These are phyloP conservation scores for Standfussiana lucernea DNA, from an alignment of 2,888 invertebrate genomes.

Conservation along the genomic window DNA sequence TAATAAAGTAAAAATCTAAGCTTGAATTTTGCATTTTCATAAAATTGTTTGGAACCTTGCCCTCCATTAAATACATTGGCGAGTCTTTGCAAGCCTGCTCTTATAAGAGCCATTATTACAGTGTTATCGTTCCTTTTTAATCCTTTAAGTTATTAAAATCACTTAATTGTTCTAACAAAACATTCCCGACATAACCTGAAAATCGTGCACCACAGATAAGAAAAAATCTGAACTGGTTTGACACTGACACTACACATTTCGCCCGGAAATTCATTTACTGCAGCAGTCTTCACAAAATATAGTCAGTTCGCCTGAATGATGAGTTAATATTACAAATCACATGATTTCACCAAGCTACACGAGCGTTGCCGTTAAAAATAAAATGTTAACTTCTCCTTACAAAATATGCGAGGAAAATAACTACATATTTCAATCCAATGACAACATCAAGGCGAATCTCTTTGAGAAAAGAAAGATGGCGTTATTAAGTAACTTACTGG, in stretches of 20 bases:
- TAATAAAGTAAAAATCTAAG: not conserved
- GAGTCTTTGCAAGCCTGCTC: slow-evolving; percentile 82
- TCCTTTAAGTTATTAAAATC: slow-evolving; percentile 2
- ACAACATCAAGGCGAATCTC: not conserved
- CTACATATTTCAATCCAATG: not conserved
- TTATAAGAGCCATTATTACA: slow-evolving; percentile 78
- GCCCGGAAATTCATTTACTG: slow-evolving; percentile 29
- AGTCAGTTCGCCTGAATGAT: not conserved
- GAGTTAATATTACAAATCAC: not conserved
- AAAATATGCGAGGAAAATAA: not conserved
- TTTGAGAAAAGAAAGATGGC: slow-evolving; percentile 29
- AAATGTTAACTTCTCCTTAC: not conserved
- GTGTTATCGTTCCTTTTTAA: not conserved
- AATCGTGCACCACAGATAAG: slow-evolving; percentile 24
- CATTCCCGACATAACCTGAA: slow-evolving; percentile 67
- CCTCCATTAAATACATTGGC: slow-evolving; percentile 75
- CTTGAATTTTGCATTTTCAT: not conserved
- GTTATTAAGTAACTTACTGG: slow-evolving; percentile 5
- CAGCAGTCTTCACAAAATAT: not conserved
- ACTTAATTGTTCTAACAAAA: slow-evolving; percentile 37
- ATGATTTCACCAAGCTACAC: not conserved
- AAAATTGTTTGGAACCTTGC: slow-evolving; percentile 69
- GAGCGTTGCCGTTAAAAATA: not conserved
- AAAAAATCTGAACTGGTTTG: not conserved
- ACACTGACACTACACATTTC: slow-evolving; percentile 4